These are phyloP conservation scores for Dolichopus griseipennis DNA, from an alignment of 2,888 invertebrate species.

Conservation along the genomic window DNA sequence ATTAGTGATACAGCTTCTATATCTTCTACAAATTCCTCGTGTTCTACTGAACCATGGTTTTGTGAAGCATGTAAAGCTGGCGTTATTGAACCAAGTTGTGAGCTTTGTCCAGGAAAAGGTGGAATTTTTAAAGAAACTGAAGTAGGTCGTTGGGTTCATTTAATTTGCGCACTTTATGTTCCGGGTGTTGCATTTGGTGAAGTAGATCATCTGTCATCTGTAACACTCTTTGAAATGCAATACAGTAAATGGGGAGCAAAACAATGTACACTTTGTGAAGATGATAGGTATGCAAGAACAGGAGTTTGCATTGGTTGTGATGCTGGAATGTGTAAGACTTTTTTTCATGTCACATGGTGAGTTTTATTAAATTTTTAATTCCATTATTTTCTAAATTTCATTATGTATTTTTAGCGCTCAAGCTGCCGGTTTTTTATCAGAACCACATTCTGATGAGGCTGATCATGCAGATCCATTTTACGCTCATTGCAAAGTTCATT, in stretches of 20 bases:
- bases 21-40: conserved; percentile 86
- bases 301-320: conserved; percentile 97
- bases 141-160: conserved; percentile 96
- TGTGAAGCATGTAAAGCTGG: conserved; percentile 97
- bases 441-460: conserved; percentile 82
- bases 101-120: conserved; percentile 87
- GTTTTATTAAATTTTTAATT: conserved; percentile 15
- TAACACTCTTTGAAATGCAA: conserved; percentile 96
- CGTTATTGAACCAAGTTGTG: conserved; percentile 79
- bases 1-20: conserved; percentile 85
- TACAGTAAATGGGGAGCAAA: conserved; percentile 94
- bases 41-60: conserved; percentile 98
- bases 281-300: conserved; percentile 75
- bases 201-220: conserved; percentile 80
- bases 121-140: conserved; percentile 95
- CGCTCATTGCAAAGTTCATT: conserved; percentile 92
- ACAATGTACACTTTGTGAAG: conserved; percentile 81
- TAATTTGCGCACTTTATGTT: conserved; percentile 94
- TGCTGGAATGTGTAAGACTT: conserved; percentile 95
- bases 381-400: neutral
- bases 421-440: conserved; percentile 82
- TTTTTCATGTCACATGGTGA: conserved; percentile 95
- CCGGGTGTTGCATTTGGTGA: conserved; percentile 96
- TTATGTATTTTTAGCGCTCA: conserved; percentile 63
- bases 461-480: conserved; percentile 95